phyloP scores from a whole-genome alignment of 2,888 invertebrate species.

The Carterocephalus palaemon region DNA sequence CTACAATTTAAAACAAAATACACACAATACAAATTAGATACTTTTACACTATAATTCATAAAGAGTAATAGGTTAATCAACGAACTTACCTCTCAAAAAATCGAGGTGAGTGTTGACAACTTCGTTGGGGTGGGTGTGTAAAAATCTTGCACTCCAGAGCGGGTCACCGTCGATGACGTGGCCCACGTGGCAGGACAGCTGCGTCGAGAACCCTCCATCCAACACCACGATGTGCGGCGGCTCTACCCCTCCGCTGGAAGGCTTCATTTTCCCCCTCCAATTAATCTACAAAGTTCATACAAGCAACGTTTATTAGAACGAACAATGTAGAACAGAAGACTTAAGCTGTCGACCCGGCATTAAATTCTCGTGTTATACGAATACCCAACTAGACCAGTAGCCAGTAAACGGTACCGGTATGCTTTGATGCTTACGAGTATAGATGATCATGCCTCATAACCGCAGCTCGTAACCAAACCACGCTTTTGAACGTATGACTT shows the following conservation, averaged over 20 bases:
- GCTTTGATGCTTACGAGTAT: constrained; percentile 20
- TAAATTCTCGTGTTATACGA: constrained; percentile 25
- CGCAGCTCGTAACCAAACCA: too few species aligned
- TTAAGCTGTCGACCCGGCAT: constrained; percentile 23
- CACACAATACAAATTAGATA: too few species aligned
- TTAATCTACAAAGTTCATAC: constrained; percentile 21
- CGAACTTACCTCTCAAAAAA: constrained; percentile 83
- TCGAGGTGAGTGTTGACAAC: constrained; percentile 89
- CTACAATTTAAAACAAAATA: too few species aligned
- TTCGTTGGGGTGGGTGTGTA: constrained; percentile 88
- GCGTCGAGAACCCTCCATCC: constrained; percentile 90
- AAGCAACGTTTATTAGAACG: constrained; percentile 23
- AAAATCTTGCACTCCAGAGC: constrained; percentile 91
- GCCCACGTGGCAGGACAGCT: constrained; percentile 86
- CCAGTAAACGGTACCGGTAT: constrained; percentile 19
- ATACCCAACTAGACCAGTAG: constrained; percentile 20
- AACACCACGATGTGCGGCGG: constrained; percentile 71
- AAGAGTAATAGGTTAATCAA: constrained; percentile 7
- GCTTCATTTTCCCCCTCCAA: constrained; percentile 49
- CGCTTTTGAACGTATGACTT: constrained; percentile 8
- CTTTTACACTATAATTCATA: too few species aligned
- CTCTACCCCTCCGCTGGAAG: constrained; percentile 48
- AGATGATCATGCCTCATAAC: constrained; percentile 10
- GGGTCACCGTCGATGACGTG: constrained; percentile 90
- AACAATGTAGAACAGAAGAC: constrained; percentile 22